Conservation (phyloP, 92 coral and sea anemone species). For the Paragorgia papillata region DNA sequence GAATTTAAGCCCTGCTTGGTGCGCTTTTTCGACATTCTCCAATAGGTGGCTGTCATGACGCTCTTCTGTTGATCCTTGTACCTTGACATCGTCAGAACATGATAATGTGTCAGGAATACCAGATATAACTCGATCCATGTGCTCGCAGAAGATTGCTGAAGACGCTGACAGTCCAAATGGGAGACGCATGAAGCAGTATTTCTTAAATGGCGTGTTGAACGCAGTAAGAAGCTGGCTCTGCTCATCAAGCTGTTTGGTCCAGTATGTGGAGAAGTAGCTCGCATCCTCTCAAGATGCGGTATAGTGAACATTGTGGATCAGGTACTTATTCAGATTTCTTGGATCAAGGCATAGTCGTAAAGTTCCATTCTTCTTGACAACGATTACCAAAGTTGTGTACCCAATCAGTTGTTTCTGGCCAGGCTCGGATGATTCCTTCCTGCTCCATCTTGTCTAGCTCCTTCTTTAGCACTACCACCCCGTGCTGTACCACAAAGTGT, state of each 20-base stretch:
- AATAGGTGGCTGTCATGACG: conserved; percentile 34
- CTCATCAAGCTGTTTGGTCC: conserved; percentile 40
- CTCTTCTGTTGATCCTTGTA: too few relatives aligned
- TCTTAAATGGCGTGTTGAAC: conserved; percentile 32
- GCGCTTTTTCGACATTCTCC: conserved; percentile 31
- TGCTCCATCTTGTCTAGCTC: conserved; percentile 35
- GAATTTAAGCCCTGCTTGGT: conserved; percentile 36
- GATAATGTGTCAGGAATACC: conserved; percentile 26
- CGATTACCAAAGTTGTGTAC: conserved; percentile 25
- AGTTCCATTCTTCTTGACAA: conserved; percentile 31
- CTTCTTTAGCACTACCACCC: conserved; percentile 32
- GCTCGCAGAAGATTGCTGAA: conserved; percentile 2
- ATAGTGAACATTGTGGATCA: conserved; percentile 28
- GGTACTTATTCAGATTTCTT: conserved; percentile 17
- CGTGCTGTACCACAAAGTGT: conserved; percentile 60
- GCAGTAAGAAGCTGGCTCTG: conserved; percentile 28
- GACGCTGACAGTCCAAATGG: conserved; percentile 24
- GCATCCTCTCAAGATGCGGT: conserved; percentile 32
- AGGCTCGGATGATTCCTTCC: too few relatives aligned
- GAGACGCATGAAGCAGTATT: conserved; percentile 27
- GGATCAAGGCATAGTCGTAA: conserved; percentile 23
- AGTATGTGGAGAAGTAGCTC: conserved; percentile 23
- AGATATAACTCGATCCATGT: too few relatives aligned
- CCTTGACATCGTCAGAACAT: conserved; percentile 18
- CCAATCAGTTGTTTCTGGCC: conserved; percentile 31